Evolutionary conservation across 2,113 vertebrate species (phyloP), one percentile per base, ranked within the genome.

Genomic region (Pteruthius melanotis): DNA sequence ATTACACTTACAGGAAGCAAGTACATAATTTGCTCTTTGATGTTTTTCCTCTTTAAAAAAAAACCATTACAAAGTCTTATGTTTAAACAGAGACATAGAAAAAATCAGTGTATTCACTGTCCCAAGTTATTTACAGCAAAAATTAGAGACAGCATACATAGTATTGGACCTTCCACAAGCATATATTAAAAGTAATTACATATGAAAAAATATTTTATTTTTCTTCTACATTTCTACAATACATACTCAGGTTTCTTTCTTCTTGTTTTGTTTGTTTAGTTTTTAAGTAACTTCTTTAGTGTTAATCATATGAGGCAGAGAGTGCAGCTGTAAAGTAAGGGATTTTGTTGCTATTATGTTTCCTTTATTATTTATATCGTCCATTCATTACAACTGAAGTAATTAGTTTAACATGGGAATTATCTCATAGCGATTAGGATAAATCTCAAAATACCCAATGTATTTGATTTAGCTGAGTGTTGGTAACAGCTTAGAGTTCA

Each of bases 61-160:
- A 98, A 99, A 98, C 98, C 94, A 90, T 99, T 99, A 99, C 98
- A 99, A 99, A 99, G 99, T 99, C 98, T 97, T 99, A 99, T 96
- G 97, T 96, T 98, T 98, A 99, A 99, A 99, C 99, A 99, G 98
- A 99, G 98, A 99, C 98, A 99, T 99, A 99, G 98, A 99, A 99
- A 99, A 98, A 99, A 98, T 97, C 98, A 98, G 98, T 98, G 98
- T 99, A 98, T 98, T 98, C 97, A 98, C 98, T 98, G 98, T 99
- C 98, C 98, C 98, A 97, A 98, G 97, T 96, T 99, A 99, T 99
- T 90, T 99, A 99, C 99, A 99, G 98, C 95, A 98, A 98, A 98
- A 98, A 98, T 98, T 98, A 98, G 98, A 98, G 98, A 98, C 98
- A 97, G 98, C 96, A 92, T 98, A 98, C 98, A 98, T 97, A 93